These are phyloP conservation scores for Hypotaenidia philippensis DNA, from an alignment of 2,797 vertebrate genomes.

Conservation along the genomic window DNA sequence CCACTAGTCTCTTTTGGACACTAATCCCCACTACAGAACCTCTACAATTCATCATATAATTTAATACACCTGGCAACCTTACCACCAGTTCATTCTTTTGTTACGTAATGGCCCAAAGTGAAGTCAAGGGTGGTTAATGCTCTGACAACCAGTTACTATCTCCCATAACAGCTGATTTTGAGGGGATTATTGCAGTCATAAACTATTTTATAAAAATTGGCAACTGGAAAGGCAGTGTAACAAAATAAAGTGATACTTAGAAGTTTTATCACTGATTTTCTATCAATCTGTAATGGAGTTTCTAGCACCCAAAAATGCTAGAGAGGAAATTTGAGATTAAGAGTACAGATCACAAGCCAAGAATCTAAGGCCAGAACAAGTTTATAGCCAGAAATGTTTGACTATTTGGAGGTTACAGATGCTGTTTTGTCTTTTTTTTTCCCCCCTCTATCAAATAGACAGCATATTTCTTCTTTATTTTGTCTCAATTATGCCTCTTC, in stretches of 20 bases:
- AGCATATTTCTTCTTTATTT: not conserved
- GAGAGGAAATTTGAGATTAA: conserved; percentile 39
- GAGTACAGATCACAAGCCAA: not conserved
- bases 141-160: conserved; percentile 77
- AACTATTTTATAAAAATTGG: conserved; percentile 73
- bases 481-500: not conserved
- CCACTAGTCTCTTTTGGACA: conserved; percentile 64
- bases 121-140: conserved; percentile 76
- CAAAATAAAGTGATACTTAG: conserved; percentile 65
- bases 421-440: not conserved
- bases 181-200: conserved; percentile 74
- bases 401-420: not conserved
- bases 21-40: conserved; percentile 70
- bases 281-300: conserved; percentile 35
- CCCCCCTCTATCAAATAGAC: not conserved
- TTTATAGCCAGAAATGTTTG: not conserved
- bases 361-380: not conserved
- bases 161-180: conserved; percentile 73
- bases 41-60: conserved; percentile 77
- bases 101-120: conserved; percentile 76
- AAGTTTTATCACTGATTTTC: conserved; percentile 61
- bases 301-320: conserved; percentile 42
- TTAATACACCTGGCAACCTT: conserved; percentile 80
- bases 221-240: conserved; percentile 66
- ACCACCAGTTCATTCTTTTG: conserved; percentile 73